These are phyloP conservation scores for Macrocentrus cingulum DNA, from an alignment of 1,140 invertebrate species.

Conservation along the genomic window DNA sequence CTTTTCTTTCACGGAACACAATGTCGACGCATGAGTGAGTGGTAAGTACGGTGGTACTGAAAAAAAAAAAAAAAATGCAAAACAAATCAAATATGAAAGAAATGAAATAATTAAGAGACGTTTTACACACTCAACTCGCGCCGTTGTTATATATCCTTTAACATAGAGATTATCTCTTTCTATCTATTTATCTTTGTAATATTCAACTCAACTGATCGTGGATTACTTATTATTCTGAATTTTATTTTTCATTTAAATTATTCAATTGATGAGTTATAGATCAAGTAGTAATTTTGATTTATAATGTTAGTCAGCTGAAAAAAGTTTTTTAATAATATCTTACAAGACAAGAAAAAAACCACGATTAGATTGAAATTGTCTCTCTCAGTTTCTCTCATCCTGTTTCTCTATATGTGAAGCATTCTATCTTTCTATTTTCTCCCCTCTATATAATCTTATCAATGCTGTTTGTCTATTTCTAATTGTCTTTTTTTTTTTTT, in stretches of 20 bases:
- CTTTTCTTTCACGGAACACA: slow-evolving; percentile 53
- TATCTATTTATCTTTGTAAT: neutral
- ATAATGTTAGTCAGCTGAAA: too few relatives aligned
- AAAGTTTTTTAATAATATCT: too few relatives aligned
- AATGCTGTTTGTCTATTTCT: neutral
- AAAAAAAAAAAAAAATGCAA: slow-evolving; percentile 25
- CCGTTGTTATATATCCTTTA: slow-evolving; percentile 32
- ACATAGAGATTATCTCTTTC: slow-evolving; percentile 10
- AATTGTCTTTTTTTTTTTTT: neutral
- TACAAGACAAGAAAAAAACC: too few relatives aligned
- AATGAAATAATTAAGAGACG: too few relatives aligned
- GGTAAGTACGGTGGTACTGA: slow-evolving; percentile 55
- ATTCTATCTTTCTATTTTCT: too few relatives aligned
- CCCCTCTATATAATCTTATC: too few relatives aligned
- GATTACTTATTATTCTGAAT: neutral
- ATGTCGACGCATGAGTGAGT: slow-evolving; percentile 53
- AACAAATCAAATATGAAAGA: slow-evolving; percentile 21
- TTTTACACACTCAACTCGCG: slow-evolving; percentile 47
- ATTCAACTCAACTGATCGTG: slow-evolving; percentile 10
- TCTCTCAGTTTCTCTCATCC: too few relatives aligned
- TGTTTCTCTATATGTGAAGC: too few relatives aligned
- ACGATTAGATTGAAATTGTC: too few relatives aligned
- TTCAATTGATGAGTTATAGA: neutral
- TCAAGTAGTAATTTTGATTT: too few relatives aligned
- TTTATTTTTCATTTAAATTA: neutral